Evolutionary conservation across 2,888 invertebrate species (phyloP), one percentile per base, ranked within the genome.

Genomic region (Amphimallon solstitiale): DNA sequence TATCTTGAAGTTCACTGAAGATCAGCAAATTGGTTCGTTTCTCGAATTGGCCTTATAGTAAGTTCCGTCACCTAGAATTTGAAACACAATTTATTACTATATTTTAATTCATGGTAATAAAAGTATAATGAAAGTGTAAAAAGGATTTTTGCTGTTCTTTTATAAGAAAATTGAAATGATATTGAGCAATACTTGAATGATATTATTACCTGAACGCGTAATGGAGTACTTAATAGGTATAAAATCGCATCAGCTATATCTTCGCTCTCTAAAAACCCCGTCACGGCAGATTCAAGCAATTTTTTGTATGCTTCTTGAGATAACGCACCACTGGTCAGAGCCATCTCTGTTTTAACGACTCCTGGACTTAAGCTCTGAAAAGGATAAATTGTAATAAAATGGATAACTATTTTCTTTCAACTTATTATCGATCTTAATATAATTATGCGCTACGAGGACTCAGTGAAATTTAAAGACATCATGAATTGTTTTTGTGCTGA

Each of bases 301-400:
- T 63, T 23, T 52, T 59, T 29, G 14, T 49, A 46, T 23, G 19
- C 74, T 82, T 56, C 38, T 23, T 61, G 35, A 35, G 21, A 12
- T 14, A 61, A n/a, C 2, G 19, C 1, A 10, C 23, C 23, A n/a
- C 17, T 56, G 12, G 34, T 80, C 46, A 86, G 73, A 14, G 15
- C 29, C 52, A 86, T 81, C 67, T 85, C 85, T 0, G 89, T 89
- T 45, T 84, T 83, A 15, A 89, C 88, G 70, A 87, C 77, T 14
- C 89, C 90, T 1, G 90, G 90, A 49, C 87, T 88, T 52, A 90
- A 81, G 73, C 87, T 88, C 90, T 90, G 73, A 12, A 73, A 73
- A 63, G 51, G 7, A 17, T 10, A 2, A 43, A n/a, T 35, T 37
- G 37, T 48, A 29, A 54, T 21, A 63, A 49, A n/a, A n/a, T n/a